Percentiles rank a stretch among this genome's conserved stretches.
phyloP scores from a whole-genome alignment of 1,140 invertebrate species.

The Pentalonia nigronervosa region DNA sequence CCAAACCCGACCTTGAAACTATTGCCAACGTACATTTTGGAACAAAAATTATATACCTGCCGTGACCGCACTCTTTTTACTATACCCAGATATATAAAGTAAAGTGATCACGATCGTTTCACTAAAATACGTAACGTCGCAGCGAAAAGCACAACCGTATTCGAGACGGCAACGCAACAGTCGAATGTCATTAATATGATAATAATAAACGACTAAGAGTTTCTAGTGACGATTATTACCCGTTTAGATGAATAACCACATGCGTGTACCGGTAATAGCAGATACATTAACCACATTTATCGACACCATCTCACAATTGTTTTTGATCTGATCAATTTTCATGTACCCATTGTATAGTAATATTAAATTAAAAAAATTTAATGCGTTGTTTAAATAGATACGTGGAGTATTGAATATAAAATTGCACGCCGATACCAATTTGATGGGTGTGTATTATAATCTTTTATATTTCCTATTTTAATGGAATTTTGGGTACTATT shows the following conservation, averaged over 20 bases:
- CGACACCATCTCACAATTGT: background rate
- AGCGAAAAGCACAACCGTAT: background rate
- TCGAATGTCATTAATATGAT: background rate
- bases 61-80: too few species aligned
- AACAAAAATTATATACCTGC: background rate
- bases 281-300: background rate
- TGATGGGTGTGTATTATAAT: background rate
- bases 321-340: background rate
- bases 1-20: background rate
- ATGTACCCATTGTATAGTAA: too few species aligned
- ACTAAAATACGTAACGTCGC: background rate
- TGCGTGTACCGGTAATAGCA: background rate
- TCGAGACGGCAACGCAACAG: accelerated
- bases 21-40: background rate
- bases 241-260: background rate
- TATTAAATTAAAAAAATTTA: too few species aligned
- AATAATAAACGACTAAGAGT: background rate
- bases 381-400: too few species aligned
- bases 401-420: too few species aligned
- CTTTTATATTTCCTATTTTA: too few species aligned
- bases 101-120: background rate
- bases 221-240: background rate
- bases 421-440: background rate
- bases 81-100: background rate
- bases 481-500: background rate